phyloP scores from a whole-genome alignment of 2,113 vertebrate genomes.

The Cranoglanis bouderius region DNA sequence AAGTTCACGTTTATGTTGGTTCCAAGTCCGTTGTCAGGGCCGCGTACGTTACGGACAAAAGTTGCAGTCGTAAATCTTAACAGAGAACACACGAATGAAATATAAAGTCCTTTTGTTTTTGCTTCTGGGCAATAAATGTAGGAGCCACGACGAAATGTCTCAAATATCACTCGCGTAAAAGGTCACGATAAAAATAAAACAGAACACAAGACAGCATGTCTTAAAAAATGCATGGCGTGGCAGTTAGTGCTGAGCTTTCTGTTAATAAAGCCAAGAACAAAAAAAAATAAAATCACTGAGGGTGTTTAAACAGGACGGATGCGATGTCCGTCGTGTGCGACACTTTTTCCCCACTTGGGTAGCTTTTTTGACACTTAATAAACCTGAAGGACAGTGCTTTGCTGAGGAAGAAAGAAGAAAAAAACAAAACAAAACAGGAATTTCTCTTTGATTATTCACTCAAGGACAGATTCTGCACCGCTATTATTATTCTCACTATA shows the following conservation, averaged over 20 bases:
- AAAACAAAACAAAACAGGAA: neutral
- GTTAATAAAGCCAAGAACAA: neutral
- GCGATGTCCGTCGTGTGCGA: neutral
- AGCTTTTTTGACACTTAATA: neutral
- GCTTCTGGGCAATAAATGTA: constrained; percentile 9
- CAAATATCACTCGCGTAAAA: neutral
- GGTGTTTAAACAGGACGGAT: neutral
- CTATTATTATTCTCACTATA: constrained; percentile 5
- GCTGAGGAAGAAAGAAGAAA: neutral
- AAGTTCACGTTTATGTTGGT: neutral
- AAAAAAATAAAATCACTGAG: neutral
- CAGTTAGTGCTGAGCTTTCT: constrained; percentile 16
- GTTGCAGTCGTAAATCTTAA: neutral
- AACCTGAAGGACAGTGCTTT: constrained; percentile 9
- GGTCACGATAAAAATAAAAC: constrained; percentile 8
- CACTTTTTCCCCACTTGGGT: neutral
- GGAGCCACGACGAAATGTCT: neutral
- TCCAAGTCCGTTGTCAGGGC: neutral
- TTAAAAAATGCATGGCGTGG: neutral
- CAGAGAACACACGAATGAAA: neutral
- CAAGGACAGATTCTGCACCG: constrained; percentile 25
- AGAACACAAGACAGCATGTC: neutral
- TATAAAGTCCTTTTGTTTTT: neutral
- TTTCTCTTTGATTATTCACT: constrained; percentile 1
- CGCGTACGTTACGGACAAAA: neutral